A percentile compares a stretch with the other conserved stretches of the same genome.
phyloP scores from a whole-genome alignment of 2,888 invertebrate genomes.

The Rotaria macrura region DNA sequence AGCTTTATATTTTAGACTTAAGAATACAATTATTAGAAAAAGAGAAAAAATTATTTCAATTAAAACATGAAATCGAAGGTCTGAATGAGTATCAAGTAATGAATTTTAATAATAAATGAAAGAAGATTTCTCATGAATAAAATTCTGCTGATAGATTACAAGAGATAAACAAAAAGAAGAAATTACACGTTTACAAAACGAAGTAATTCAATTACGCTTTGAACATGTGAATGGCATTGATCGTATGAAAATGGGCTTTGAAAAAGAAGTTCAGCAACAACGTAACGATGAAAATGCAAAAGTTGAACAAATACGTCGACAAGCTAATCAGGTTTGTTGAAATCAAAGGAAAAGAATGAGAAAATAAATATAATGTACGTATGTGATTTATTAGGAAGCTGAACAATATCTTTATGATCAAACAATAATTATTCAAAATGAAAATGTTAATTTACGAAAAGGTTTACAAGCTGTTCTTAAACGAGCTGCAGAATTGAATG shows the following conservation, averaged over 20 bases:
- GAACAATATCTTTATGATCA: not conserved
- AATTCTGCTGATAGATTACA: slow-evolving; percentile 39
- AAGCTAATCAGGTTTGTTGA: not conserved
- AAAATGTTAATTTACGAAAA: slow-evolving; percentile 43
- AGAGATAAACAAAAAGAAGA: slow-evolving; percentile 44
- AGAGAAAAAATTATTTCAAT: slow-evolving; percentile 43
- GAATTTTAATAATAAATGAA: not conserved
- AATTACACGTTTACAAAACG: slow-evolving; percentile 44
- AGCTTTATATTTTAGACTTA: slow-evolving; percentile 38
- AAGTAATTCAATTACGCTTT: slow-evolving; percentile 44
- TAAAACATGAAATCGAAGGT: slow-evolving; percentile 44
- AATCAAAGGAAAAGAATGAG: not conserved
- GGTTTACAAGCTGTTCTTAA: slow-evolving; percentile 44
- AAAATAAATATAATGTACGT: not conserved
- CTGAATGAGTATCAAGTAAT: slow-evolving; percentile 46
- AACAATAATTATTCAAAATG: slow-evolving; percentile 30
- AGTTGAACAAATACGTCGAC: not conserved
- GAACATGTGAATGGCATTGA: slow-evolving; percentile 37
- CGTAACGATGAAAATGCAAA: not conserved
- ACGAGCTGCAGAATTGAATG: slow-evolving; percentile 43
- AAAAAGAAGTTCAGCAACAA: not conserved
- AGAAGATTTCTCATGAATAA: not conserved
- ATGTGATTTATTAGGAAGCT: not conserved
- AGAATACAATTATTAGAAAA: slow-evolving; percentile 43
- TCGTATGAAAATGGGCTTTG: not conserved